A percentile compares a stretch with the other conserved stretches of the same genome.
Evolutionary conservation across 2,888 invertebrate genomes (phyloP).

Genomic region (Himalopsyche tibetana): DNA sequence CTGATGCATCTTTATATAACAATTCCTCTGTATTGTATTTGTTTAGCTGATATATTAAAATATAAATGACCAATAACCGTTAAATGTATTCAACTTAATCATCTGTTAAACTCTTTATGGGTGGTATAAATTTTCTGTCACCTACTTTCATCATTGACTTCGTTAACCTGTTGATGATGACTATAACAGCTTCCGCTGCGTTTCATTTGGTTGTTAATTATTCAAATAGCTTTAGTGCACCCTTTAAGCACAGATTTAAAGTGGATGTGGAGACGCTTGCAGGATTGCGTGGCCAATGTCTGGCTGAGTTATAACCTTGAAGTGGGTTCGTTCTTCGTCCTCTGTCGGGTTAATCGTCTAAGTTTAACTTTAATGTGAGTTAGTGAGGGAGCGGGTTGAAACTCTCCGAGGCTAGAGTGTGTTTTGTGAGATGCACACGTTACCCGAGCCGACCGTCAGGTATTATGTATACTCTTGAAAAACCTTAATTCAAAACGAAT

Average conservation of each 20-base stretch:
- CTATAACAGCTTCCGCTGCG: background rate
- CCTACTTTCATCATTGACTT: no score
- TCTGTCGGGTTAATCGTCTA: conserved; percentile 13
- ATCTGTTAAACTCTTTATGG: no score
- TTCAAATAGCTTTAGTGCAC: conserved; percentile 1
- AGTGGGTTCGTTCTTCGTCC: conserved; percentile 4
- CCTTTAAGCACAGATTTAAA: conserved; percentile 6
- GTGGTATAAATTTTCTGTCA: no score
- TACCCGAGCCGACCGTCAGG: no score
- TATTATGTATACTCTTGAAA: no score
- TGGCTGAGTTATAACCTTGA: conserved; percentile 19
- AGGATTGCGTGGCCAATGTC: conserved; percentile 1
- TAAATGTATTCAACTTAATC: no score
- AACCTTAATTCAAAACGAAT: no score
- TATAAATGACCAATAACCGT: no score
- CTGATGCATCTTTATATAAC: no score
- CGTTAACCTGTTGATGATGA: conserved; percentile 9
- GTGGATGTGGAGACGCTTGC: background rate
- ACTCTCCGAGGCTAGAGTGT: background rate
- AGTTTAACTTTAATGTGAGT: conserved; percentile 18
- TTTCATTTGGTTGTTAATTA: conserved; percentile 11
- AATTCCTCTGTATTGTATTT: no score
- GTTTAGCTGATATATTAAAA: no score
- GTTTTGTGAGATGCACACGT: background rate
- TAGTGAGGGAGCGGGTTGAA: background rate